A percentile compares a stretch with the other conserved stretches of the same genome.
phyloP scores from a whole-genome alignment of 2,113 vertebrate species.

The Calidris pugnax region DNA sequence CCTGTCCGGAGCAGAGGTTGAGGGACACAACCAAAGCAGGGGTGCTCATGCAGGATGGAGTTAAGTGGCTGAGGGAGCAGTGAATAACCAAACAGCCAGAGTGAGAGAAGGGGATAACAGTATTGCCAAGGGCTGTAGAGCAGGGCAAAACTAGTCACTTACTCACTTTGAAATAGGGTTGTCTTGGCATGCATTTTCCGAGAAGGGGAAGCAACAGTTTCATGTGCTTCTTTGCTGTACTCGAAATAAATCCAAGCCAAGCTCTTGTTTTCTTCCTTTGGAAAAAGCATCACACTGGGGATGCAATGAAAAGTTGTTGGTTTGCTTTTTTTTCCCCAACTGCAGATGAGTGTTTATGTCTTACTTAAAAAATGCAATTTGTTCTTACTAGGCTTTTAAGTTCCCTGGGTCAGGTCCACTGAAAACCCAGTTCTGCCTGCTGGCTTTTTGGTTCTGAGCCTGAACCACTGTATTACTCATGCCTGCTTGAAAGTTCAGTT shows the following conservation, averaged over 20 bases:
- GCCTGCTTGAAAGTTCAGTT: neutral
- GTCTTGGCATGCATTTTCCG: neutral
- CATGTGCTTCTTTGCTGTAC: neutral
- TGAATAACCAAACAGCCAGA: neutral
- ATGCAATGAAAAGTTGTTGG: neutral
- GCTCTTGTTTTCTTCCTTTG: neutral
- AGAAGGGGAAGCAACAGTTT: neutral
- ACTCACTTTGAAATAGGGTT: neutral
- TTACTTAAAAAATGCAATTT: neutral
- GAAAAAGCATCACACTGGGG: neutral
- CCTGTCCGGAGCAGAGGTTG: rapidly evolving
- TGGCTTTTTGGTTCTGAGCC: neutral
- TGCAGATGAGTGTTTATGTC: neutral
- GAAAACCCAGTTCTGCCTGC: neutral
- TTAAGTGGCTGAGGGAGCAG: neutral
- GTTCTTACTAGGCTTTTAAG: neutral
- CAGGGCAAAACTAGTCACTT: neutral
- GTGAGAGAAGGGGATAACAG: neutral
- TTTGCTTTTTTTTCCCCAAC: neutral
- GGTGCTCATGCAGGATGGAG: rapidly evolving
- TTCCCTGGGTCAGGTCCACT: neutral
- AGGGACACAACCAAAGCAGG: neutral
- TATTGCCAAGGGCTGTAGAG: neutral
- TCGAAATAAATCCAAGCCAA: neutral
- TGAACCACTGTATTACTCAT: neutral